These are phyloP conservation scores for Anoncus sp. DNA, from an alignment of 2,888 invertebrate genomes.

Conservation along the genomic window DNA sequence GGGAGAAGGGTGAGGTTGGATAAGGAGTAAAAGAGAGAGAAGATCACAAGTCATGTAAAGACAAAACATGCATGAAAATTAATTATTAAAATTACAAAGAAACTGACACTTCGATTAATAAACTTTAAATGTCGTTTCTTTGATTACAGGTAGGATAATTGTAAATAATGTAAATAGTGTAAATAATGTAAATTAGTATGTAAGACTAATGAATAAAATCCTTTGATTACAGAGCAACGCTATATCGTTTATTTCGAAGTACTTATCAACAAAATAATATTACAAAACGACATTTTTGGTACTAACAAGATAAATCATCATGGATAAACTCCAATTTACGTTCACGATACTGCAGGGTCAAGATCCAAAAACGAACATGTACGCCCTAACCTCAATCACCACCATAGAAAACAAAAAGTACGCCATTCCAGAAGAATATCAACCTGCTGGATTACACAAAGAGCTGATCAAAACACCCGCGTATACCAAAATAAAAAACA, in stretches of 20 bases:
- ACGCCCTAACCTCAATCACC: slow-evolving; percentile 55
- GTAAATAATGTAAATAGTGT: not conserved
- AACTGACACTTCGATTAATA: too few relatives aligned
- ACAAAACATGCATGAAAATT: too few relatives aligned
- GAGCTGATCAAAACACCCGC: slow-evolving; percentile 44
- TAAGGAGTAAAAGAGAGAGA: too few relatives aligned
- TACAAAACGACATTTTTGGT: not conserved
- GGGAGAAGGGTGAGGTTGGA: too few relatives aligned
- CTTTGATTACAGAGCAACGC: slow-evolving; percentile 20
- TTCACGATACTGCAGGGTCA: slow-evolving; percentile 39
- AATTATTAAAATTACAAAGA: too few relatives aligned
- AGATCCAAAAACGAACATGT: slow-evolving; percentile 54
- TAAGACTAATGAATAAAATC: not conserved
- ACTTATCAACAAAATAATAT: not conserved
- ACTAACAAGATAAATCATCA: not conserved
- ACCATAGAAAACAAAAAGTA: slow-evolving; percentile 48
- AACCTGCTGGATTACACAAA: slow-evolving; percentile 23
- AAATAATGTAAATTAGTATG: not conserved
- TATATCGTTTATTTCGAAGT: too few relatives aligned
- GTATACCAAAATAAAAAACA: slow-evolving; percentile 61
- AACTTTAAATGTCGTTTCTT: slow-evolving; percentile 6
- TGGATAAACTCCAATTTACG: slow-evolving; percentile 58
- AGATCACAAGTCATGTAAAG: too few relatives aligned
- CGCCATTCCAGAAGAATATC: slow-evolving; percentile 44
- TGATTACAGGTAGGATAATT: slow-evolving; percentile 5